A percentile compares a stretch with the other conserved stretches of the same genome.
phyloP scores from a whole-genome alignment of 2,113 vertebrate species.

The Clarias macrocephalus region DNA sequence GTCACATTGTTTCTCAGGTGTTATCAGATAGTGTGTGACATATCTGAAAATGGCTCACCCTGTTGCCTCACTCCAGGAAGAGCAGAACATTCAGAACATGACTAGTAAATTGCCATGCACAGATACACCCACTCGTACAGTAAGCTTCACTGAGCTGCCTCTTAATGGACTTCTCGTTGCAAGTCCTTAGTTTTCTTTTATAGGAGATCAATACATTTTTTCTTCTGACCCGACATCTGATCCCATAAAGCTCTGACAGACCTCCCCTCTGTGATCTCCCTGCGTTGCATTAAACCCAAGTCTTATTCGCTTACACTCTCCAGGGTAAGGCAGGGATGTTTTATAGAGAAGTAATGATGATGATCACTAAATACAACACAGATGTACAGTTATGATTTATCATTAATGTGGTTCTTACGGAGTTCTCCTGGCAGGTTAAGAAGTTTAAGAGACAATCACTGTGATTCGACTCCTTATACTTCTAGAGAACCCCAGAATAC shows the following conservation, averaged over 20 bases:
- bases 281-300: conserved; percentile 31
- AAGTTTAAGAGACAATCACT: not conserved
- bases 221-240: conserved; percentile 66
- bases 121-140: conserved; percentile 27
- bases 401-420: not conserved
- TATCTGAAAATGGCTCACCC: not conserved
- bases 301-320: conserved; percentile 32
- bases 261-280: conserved; percentile 35
- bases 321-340: not conserved
- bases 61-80: conserved; percentile 11
- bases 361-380: not conserved
- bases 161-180: conserved; percentile 62
- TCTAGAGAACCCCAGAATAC: not conserved
- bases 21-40: not conserved
- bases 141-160: conserved; percentile 33
- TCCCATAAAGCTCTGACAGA: conserved; percentile 61
- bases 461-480: not conserved
- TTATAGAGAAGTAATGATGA: not conserved
- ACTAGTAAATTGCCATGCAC: conserved; percentile 25
- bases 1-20: conserved; percentile 18
- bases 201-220: conserved; percentile 64
- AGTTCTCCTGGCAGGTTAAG: conserved; percentile 2
- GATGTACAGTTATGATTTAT: not conserved
- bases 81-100: conserved; percentile 10
- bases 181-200: conserved; percentile 63